Conservation (phyloP, 2,797 vertebrate genomes). For the Eulemur rubriventer region DNA sequence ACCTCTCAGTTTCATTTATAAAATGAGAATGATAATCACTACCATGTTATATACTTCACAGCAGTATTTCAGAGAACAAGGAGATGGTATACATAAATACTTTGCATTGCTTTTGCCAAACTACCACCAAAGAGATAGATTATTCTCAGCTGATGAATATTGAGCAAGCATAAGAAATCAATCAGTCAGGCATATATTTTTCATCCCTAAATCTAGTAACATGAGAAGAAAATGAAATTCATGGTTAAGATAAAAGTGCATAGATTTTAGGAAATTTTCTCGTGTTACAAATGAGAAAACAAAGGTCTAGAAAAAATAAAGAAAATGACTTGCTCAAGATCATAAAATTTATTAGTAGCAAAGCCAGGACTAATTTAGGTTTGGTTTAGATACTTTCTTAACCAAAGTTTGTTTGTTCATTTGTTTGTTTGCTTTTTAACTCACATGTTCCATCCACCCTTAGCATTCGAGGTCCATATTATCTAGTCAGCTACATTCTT, state of each 20-base stretch:
- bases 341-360: neutral
- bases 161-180: neutral
- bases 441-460: neutral
- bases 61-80: slow-evolving; percentile 3
- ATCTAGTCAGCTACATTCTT: neutral
- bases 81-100: neutral
- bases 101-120: slow-evolving; percentile 25
- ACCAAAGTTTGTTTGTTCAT: neutral
- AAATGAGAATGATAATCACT: neutral
- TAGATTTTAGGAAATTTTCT: neutral
- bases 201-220: neutral
- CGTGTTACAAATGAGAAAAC: neutral
- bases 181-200: neutral
- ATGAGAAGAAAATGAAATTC: slow-evolving; percentile 26
- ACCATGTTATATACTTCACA: neutral
- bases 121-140: neutral
- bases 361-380: neutral
- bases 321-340: neutral
- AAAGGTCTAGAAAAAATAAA: neutral
- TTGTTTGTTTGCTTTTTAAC: neutral
- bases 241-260: neutral
- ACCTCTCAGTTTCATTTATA: slow-evolving; percentile 37
- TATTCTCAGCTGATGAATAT: neutral
- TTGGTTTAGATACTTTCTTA: neutral
- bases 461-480: neutral